Base-by-base conservation (phyloP, 1,140 invertebrate species). In the Drosophila mauritiana region DNA sequence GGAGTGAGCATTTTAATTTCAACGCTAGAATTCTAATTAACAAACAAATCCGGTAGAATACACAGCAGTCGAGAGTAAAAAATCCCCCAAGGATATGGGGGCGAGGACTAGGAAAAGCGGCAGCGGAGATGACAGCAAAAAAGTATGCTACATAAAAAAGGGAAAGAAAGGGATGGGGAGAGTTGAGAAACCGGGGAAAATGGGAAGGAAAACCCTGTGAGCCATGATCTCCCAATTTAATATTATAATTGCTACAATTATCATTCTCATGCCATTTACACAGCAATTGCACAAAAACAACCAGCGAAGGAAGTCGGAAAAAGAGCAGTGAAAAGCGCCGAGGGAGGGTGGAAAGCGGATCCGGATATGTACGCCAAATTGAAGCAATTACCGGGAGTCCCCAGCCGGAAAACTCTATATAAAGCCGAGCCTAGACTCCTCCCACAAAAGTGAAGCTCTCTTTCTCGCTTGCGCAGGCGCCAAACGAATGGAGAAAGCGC, bases 231-330 rank as follows among this genome's bases (percentile, higher is more conserved):
- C 86, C 86, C 90, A 91, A 91, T 91, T 91, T 91, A 90, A 91
- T 91, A 91, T 91, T 91, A 91, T 91, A 91, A 91, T 91, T 91
- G 90, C 90, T 82, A 86, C 90, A 91, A 91, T 91, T 91, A 91
- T 91, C 90, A 91, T 91, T 91, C 90, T 91, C 90, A 90, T 91
- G 90, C 90, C 90, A 90, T 89, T 90, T 89, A 90, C 84, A 89
- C 84, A 90, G 84, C 84, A 89, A 89, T 89, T 89, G 84, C 77
- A 88, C 84, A 89, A 80, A 74, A 84, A 80, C 73, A 78, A 74
- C 57, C 36, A 69, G 67, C 57, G 57, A 84, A 55, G 73, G 56
- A 73, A 42, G 37, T 56, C 54, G 46, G 52, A 63, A 46, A 42
- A 46, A 62, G 34, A 15, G 25, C 17, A 56, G 43, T 37, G 34